Evolutionary conservation across 2,888 invertebrate genomes (phyloP).

Genomic region (Ectemnius continuus): DNA sequence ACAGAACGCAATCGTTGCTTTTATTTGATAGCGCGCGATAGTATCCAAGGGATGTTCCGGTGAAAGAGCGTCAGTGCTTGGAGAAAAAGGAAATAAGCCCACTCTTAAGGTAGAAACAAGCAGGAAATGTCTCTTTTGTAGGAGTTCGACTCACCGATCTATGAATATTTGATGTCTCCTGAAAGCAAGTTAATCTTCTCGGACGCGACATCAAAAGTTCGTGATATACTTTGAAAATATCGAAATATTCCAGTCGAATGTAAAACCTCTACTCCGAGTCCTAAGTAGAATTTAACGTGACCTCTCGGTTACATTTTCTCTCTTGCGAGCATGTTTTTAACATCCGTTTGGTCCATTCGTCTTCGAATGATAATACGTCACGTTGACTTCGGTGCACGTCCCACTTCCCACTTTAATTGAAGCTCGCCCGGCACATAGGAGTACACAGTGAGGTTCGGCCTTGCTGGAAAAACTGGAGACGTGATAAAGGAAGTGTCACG

Average conservation of each 20-base stretch:
- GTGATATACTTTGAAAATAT: too few relatives aligned
- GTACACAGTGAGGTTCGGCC: neutral
- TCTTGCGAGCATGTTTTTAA: too few relatives aligned
- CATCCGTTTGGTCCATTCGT: too few relatives aligned
- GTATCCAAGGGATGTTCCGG: too few relatives aligned
- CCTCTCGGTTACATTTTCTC: too few relatives aligned
- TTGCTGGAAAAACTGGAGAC: neutral
- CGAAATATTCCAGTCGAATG: too few relatives aligned
- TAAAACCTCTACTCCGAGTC: too few relatives aligned
- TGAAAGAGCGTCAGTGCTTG: too few relatives aligned
- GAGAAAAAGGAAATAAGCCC: too few relatives aligned
- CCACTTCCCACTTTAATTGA: neutral
- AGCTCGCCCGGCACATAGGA: neutral
- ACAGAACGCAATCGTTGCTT: too few relatives aligned
- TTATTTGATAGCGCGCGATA: too few relatives aligned
- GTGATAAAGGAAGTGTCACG: conserved; percentile 1
- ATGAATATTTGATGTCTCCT: conserved; percentile 68
- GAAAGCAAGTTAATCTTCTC: conserved; percentile 63
- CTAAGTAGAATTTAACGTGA: too few relatives aligned
- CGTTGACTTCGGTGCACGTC: neutral
- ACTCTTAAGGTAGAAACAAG: neutral
- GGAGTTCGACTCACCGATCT: conserved; percentile 25
- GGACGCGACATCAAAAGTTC: conserved; percentile 18
- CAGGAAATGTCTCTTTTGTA: neutral
- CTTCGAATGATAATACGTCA: neutral